Conservation (phyloP, 2,888 invertebrate genomes). For the Rhagium mordax region DNA sequence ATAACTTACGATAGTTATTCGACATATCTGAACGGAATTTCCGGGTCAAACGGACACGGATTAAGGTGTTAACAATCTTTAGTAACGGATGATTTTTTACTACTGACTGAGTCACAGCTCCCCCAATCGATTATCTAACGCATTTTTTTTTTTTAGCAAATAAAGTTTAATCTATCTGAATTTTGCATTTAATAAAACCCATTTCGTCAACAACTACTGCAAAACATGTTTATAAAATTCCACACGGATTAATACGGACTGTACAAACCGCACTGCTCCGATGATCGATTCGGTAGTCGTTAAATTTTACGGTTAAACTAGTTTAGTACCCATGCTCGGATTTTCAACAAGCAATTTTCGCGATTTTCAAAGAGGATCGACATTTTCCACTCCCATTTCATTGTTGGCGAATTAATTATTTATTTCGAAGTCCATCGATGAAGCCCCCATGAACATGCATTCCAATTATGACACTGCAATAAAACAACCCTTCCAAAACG, state of each 20-base stretch:
- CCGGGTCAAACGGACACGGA: too few relatives aligned
- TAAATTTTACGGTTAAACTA: not conserved
- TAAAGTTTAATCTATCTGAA: too few relatives aligned
- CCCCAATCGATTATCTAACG: too few relatives aligned
- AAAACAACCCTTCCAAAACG: not conserved
- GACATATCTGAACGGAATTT: too few relatives aligned
- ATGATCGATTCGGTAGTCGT: not conserved
- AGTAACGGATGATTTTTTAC: too few relatives aligned
- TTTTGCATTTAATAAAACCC: too few relatives aligned
- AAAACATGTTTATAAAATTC: not conserved
- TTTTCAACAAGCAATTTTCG: constrained; percentile 2
- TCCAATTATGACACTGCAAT: not conserved
- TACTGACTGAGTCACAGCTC: too few relatives aligned
- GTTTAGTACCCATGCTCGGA: not conserved
- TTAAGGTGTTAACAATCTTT: too few relatives aligned
- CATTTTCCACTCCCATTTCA: not conserved
- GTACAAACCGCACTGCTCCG: not conserved
- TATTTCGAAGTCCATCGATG: not conserved
- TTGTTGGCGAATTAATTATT: constrained; percentile 3
- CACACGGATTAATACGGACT: not conserved
- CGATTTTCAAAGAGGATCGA: not conserved
- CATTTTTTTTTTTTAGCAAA: too few relatives aligned
- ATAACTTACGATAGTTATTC: too few relatives aligned
- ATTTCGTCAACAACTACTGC: too few relatives aligned
- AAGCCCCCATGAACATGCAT: not conserved